These are phyloP conservation scores for Microtus californicus DNA, from an alignment of 2,797 vertebrate genomes.

Conservation along the genomic window DNA sequence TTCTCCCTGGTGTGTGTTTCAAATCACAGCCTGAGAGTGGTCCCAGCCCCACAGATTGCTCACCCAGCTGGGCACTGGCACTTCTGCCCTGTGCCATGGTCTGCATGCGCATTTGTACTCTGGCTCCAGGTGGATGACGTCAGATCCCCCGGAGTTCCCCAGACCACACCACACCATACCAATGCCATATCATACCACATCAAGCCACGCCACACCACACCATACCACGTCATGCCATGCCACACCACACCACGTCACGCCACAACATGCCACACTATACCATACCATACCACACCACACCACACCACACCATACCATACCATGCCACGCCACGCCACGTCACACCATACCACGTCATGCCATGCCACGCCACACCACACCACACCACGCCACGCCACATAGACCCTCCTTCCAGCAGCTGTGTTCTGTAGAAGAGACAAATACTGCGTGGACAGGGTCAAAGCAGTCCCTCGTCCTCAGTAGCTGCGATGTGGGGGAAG, in stretches of 20 bases:
- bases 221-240: no score
- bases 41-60: neutral
- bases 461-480: neutral
- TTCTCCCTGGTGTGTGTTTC: neutral
- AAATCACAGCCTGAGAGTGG: neutral
- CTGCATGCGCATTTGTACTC: neutral
- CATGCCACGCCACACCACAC: no score
- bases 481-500: neutral
- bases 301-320: no score
- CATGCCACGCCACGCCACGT: fast-evolving
- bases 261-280: no score
- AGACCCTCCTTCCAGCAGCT: neutral
- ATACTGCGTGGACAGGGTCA: neutral
- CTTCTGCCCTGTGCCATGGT: neutral
- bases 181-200: no score
- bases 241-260: no score
- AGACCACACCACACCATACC: no score
- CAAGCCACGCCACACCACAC: no score
- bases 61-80: neutral
- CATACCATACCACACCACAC: no score
- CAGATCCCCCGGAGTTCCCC: no score
- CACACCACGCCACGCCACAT: no score
- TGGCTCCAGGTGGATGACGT: neutral
- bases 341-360: no score
- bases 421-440: neutral